Percentiles rank a stretch among this genome's conserved stretches.
Conservation (phyloP, 2,888 invertebrate genomes). For the Drosophila niveifrons region DNA sequence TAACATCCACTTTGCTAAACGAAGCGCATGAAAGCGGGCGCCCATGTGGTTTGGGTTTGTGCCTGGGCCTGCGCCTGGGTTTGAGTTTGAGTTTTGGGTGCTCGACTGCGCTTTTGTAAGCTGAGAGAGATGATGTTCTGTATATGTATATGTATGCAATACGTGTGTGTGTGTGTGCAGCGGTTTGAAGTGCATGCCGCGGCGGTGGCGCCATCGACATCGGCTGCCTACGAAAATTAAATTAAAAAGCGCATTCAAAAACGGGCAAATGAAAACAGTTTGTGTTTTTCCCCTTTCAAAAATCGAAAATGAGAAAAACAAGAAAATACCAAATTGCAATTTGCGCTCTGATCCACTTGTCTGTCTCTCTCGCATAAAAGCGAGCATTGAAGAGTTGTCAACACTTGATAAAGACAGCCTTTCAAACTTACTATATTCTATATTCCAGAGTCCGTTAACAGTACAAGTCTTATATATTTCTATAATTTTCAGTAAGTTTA, state of each 20-base stretch:
- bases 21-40: constrained; percentile 82
- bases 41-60: constrained; percentile 53
- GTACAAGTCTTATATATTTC: no score
- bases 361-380: constrained; percentile 11
- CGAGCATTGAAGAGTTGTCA: constrained; percentile 3
- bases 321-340: constrained; percentile 44
- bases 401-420: not conserved
- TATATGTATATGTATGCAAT: not conserved
- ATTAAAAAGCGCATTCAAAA: constrained; percentile 69
- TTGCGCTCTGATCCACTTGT: constrained; percentile 35
- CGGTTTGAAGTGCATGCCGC: constrained; percentile 63
- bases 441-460: no score
- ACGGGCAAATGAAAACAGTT: constrained; percentile 39
- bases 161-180: constrained; percentile 20
- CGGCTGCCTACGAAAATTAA: constrained; percentile 71
- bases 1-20: constrained; percentile 86
- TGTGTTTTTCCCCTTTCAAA: constrained; percentile 32
- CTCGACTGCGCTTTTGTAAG: constrained; percentile 70
- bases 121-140: constrained; percentile 20
- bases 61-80: constrained; percentile 10
- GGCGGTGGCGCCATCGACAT: constrained; percentile 22
- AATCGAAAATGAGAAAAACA: constrained; percentile 23
- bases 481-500: no score
- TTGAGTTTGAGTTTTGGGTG: constrained; percentile 24
- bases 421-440: no score